phyloP scores from a whole-genome alignment of 2,797 vertebrate species.

The Eurystomus glaucurus region DNA sequence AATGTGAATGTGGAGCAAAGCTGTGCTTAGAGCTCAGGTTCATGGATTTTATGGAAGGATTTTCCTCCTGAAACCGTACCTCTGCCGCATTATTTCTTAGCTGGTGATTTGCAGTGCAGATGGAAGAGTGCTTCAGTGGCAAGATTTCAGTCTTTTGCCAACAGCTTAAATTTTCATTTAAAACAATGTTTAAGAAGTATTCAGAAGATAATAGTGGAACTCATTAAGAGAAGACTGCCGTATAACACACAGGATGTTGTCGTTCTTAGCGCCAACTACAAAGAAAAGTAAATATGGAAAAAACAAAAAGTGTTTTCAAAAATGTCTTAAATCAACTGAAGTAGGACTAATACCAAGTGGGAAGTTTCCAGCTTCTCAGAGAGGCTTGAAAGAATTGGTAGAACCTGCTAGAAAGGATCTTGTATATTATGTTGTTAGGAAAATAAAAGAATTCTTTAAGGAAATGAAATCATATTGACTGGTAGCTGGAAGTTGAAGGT shows the following conservation, averaged over 20 bases:
- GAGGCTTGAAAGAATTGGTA: not conserved
- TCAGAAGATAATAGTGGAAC: slow-evolving; percentile 28
- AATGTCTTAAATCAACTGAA: not conserved
- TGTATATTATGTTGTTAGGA: not conserved
- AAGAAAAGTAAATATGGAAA: not conserved
- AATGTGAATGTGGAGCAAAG: not conserved
- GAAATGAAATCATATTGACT: not conserved
- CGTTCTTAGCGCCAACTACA: not conserved
- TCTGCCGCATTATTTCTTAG: slow-evolving; percentile 19
- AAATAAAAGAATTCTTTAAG: not conserved
- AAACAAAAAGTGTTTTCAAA: not conserved
- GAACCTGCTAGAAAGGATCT: not conserved
- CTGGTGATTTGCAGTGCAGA: slow-evolving; percentile 54
- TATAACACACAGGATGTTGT: not conserved
- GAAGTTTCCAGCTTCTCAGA: not conserved
- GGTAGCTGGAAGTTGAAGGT: not conserved
- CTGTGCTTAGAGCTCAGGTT: not conserved
- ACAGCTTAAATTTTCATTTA: slow-evolving; percentile 43
- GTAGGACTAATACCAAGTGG: not conserved
- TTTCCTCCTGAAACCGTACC: not conserved
- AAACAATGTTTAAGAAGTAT: slow-evolving; percentile 14
- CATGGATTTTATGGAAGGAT: slow-evolving; percentile 34
- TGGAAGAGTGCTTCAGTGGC: not conserved
- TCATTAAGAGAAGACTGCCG: slow-evolving; percentile 17
- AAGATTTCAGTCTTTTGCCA: slow-evolving; percentile 13